Percentiles rank a stretch among this genome's conserved stretches.
These are phyloP conservation scores for Sternotherus odoratus DNA, from an alignment of 2,797 vertebrate genomes.

Conservation along the genomic window DNA sequence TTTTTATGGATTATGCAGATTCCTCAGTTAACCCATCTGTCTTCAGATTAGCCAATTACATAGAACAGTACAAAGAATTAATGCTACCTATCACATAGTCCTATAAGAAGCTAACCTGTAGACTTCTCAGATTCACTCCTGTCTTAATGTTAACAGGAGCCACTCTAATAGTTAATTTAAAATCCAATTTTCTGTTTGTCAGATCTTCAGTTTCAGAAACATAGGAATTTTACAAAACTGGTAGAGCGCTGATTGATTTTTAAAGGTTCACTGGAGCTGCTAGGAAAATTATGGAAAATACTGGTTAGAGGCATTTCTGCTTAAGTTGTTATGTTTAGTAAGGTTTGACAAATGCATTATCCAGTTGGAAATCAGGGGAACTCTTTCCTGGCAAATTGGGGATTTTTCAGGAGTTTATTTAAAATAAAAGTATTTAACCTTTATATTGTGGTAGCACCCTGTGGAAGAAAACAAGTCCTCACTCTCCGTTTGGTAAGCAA, in stretches of 20 bases:
- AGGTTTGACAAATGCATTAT: background rate
- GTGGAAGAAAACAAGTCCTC: no score
- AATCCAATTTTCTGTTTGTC: background rate
- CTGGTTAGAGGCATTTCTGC: background rate
- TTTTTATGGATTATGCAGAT: background rate
- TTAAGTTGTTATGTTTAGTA: background rate
- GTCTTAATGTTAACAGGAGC: background rate
- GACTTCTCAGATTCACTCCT: background rate
- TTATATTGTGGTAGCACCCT: background rate
- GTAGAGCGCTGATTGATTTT: background rate
- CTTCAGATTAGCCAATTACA: background rate
- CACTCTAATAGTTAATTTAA: background rate
- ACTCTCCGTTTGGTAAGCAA: no score
- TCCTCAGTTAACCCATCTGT: background rate
- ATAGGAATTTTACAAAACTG: background rate
- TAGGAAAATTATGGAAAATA: background rate
- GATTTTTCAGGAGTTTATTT: background rate
- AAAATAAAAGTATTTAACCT: background rate
- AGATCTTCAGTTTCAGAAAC: background rate
- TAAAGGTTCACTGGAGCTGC: background rate
- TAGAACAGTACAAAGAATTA: background rate
- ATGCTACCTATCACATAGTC: background rate
- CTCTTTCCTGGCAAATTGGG: background rate
- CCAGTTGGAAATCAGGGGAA: background rate
- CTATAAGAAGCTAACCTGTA: background rate